Percentiles rank a stretch among this genome's conserved stretches.
Evolutionary conservation across 2,797 vertebrate genomes (phyloP).

Genomic region (Pitangus sulphuratus): DNA sequence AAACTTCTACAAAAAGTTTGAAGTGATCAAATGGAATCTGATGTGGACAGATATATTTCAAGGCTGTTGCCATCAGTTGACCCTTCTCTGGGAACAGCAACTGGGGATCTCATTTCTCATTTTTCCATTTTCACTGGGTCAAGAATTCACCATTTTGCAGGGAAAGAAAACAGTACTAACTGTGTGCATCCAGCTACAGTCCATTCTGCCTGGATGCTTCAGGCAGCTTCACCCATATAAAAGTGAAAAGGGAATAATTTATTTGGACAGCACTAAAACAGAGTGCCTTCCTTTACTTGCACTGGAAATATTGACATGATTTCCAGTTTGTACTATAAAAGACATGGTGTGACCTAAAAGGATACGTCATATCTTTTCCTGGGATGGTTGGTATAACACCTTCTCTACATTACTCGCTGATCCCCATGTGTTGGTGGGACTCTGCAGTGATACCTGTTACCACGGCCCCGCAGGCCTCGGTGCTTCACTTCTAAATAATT

Average conservation of each 20-base stretch:
- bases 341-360: not conserved
- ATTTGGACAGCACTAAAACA: not conserved
- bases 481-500: not conserved
- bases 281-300: not conserved
- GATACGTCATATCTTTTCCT: not conserved
- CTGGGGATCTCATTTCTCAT: not conserved
- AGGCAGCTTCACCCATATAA: not conserved
- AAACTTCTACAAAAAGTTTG: not conserved
- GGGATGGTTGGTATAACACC: not conserved
- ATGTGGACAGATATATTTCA: not conserved
- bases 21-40: not conserved
- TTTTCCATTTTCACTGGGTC: not conserved
- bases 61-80: not conserved
- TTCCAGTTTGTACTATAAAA: not conserved
- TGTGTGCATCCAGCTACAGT: not conserved
- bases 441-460: not conserved
- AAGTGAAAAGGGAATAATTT: not conserved
- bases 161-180: not conserved
- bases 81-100: not conserved
- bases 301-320: not conserved
- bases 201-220: not conserved
- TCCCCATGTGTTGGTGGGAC: fast-evolving
- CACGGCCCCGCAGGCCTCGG: not conserved
- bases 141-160: not conserved
- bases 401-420: fast-evolving